Evolutionary conservation across 2,113 vertebrate genomes (phyloP), one percentile per base, ranked within the genome.

Genomic region (Rhagologus leucostigma): DNA sequence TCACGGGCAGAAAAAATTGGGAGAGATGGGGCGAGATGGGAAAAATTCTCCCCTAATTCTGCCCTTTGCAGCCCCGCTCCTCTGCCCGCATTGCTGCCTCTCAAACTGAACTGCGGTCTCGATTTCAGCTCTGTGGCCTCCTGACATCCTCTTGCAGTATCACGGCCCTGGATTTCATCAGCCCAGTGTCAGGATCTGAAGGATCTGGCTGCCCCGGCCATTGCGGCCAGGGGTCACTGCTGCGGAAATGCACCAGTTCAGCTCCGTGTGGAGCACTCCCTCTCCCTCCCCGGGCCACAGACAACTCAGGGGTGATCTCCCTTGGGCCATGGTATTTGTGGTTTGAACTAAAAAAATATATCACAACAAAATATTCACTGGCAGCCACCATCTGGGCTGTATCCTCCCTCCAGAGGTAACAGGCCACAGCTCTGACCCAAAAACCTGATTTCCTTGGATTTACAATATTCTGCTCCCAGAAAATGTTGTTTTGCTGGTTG

Each of bases 1-100:
- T 56, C 26, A 4, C 9, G 0, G 0, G n/a, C 10, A 13, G 22
- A 16, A 10, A 17, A 27, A 18, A 9, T 2, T 1, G 2, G 12
- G 21, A 26, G 26, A 60, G 13, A 49, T 13, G 8, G 79, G 46
- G 35, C 0, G 3, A 63, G 50, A 22, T 0, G 0, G 46, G 68
- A 44, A 27, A 14, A 56, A 8, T 9, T 7, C 47, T 15, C 13
- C 39, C n/a, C 16, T 4, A 5, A 2, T 8, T 11, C 2, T 60
- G 55, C 39, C 39, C 52, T 32, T 23, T 7, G 26, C 26, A 6
- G 64, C 42, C 37, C 47, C 1, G 1, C 50, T 70, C 13, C 65
- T 30, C 46, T 5, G 5, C 16, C 32, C 3, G 5, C 70, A 10
- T 1, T 23, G 37, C 55, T 57, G 42, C 73, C 42, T 33, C 91